A percentile compares a stretch with the other conserved stretches of the same genome.
Evolutionary conservation across 2,113 vertebrate species (phyloP).

Genomic region (Haliaeetus leucogaster): DNA sequence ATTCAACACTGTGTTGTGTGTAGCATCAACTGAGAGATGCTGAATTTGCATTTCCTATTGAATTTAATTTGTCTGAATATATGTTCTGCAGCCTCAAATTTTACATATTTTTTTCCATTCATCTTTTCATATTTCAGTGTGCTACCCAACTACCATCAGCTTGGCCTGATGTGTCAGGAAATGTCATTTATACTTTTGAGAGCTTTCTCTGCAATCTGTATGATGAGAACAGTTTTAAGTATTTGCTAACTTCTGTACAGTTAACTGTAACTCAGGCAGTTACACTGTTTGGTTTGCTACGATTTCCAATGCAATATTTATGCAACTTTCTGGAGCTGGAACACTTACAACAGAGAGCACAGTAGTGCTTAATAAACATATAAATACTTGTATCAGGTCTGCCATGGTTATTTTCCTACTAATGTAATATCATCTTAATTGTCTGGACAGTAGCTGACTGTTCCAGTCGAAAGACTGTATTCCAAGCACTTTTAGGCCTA

Average conservation of each 20-base stretch:
- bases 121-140: neutral
- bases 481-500: neutral
- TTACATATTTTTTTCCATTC: neutral
- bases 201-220: neutral
- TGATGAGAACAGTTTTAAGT: neutral
- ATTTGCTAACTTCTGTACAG: neutral
- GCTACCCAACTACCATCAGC: neutral
- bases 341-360: neutral
- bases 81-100: neutral
- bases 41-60: neutral
- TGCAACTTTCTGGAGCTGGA: neutral
- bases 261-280: neutral
- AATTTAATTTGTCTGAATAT: neutral
- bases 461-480: neutral
- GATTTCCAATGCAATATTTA: neutral
- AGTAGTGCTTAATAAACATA: neutral
- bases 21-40: neutral
- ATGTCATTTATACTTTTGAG: neutral
- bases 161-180: neutral
- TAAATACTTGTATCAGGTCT: neutral
- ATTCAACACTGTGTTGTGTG: neutral
- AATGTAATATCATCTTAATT: neutral
- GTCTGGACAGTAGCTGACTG: neutral
- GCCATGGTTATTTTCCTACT: neutral
- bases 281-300: neutral